Conservation (phyloP, 2,797 vertebrate genomes). For the Falco biarmicus region DNA sequence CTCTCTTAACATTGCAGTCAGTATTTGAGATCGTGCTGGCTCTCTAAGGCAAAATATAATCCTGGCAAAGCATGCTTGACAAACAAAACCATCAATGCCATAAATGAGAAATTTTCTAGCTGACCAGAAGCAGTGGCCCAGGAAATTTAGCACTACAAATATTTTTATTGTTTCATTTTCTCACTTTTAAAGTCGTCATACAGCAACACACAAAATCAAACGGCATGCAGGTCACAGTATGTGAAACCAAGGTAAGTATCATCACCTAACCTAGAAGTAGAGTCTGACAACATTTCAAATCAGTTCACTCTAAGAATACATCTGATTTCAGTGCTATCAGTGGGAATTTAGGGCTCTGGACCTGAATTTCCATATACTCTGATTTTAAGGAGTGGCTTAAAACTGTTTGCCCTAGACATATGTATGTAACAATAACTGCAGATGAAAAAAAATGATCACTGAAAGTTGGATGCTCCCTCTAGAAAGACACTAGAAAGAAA, state of each 20-base stretch:
- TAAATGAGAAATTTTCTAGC: constrained; percentile 30
- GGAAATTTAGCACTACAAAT: constrained; percentile 31
- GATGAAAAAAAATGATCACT: background rate
- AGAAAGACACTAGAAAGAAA: background rate
- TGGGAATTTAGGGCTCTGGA: background rate
- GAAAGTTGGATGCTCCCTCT: background rate
- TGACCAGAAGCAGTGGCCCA: background rate
- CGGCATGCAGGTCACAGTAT: background rate
- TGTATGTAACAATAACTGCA: background rate
- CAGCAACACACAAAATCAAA: constrained; percentile 14
- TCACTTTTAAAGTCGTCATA: background rate
- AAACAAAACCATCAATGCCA: background rate
- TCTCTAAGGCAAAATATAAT: background rate
- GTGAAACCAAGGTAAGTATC: constrained; percentile 11
- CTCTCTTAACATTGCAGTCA: background rate
- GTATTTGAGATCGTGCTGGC: background rate
- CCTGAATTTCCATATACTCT: background rate
- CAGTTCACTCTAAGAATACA: background rate
- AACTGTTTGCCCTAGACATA: background rate
- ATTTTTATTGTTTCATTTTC: constrained; percentile 27
- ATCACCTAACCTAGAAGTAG: background rate
- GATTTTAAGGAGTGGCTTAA: background rate
- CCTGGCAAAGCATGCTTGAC: background rate
- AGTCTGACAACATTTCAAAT: background rate
- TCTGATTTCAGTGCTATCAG: background rate